Evolutionary conservation across 2,888 invertebrate species (phyloP).

Genomic region (Meloe dianella): DNA sequence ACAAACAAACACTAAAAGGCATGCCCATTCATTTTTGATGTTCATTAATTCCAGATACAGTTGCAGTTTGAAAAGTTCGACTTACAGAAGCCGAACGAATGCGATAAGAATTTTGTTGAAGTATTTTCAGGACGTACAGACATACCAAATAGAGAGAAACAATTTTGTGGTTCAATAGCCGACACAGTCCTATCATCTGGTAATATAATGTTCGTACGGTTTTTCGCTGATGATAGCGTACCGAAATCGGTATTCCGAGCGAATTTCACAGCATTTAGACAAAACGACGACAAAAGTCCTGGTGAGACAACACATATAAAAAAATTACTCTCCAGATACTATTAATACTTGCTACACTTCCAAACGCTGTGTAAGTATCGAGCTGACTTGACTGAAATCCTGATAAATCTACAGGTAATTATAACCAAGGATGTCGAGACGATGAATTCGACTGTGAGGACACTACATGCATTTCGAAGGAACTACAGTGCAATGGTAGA

Average conservation of each 20-base stretch:
- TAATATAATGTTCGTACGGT: slow-evolving; percentile 77
- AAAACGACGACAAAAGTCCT: slow-evolving; percentile 62
- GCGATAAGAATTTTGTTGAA: slow-evolving; percentile 77
- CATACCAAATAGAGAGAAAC: slow-evolving; percentile 66
- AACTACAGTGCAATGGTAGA: slow-evolving; percentile 73
- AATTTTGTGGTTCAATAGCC: slow-evolving; percentile 87
- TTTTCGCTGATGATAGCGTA: slow-evolving; percentile 69
- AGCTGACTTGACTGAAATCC: not conserved
- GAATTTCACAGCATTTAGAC: slow-evolving; percentile 77
- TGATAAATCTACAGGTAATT: slow-evolving; percentile 21
- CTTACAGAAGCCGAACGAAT: slow-evolving; percentile 77
- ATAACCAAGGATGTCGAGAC: slow-evolving; percentile 59
- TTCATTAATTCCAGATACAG: slow-evolving; percentile 65
- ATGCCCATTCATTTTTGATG: too few species aligned
- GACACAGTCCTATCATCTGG: slow-evolving; percentile 73
- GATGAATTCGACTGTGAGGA: slow-evolving; percentile 87
- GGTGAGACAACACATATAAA: slow-evolving; percentile 49
- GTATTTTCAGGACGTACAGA: slow-evolving; percentile 72
- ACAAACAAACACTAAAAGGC: too few species aligned
- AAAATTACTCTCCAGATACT: too few species aligned
- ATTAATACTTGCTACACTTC: too few species aligned
- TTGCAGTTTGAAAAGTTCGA: slow-evolving; percentile 70
- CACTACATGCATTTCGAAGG: slow-evolving; percentile 78
- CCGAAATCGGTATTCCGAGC: slow-evolving; percentile 70
- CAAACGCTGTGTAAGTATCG: too few species aligned